Conservation (phyloP, 2,797 vertebrate species). For the Urophycis tenuis region DNA sequence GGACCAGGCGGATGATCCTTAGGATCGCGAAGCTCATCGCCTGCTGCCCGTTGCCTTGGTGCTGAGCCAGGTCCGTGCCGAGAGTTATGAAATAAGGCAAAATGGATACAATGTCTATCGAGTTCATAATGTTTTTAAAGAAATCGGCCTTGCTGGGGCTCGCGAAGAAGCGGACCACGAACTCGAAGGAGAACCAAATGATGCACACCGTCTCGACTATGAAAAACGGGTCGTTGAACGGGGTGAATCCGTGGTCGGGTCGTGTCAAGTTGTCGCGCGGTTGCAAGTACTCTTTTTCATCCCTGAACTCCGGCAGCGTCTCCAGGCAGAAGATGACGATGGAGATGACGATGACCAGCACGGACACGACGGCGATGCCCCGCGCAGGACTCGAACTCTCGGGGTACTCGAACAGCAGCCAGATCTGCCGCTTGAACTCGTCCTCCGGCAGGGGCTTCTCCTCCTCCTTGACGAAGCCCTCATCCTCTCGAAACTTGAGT, state of each 20-base stretch:
- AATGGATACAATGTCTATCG: slow-evolving; percentile 98
- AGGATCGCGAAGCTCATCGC: slow-evolving; percentile 98
- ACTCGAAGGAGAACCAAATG: slow-evolving; percentile 99
- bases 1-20: slow-evolving; percentile 93
- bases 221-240: slow-evolving; percentile 98
- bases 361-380: slow-evolving; percentile 95
- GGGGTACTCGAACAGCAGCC: slow-evolving; percentile 96
- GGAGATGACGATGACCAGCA: slow-evolving; percentile 96
- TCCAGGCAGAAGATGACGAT: slow-evolving; percentile 98
- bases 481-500: slow-evolving; percentile 94
- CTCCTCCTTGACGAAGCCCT: slow-evolving; percentile 96
- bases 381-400: slow-evolving; percentile 94
- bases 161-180: slow-evolving; percentile 93
- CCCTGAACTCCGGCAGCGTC: slow-evolving; percentile 96
- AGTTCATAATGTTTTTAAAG: slow-evolving; percentile 99
- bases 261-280: slow-evolving; percentile 65
- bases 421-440: slow-evolving; percentile 95
- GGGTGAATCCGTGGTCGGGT: slow-evolving; percentile 78
- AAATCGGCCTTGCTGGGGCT: slow-evolving; percentile 91
- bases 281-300: slow-evolving; percentile 82
- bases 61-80: slow-evolving; percentile 92
- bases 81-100: slow-evolving; percentile 99
- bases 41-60: slow-evolving; percentile 82
- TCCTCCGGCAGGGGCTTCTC: slow-evolving; percentile 89
- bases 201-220: slow-evolving; percentile 98